Conservation (phyloP, 2,888 invertebrate genomes). For the Stramonita haemastoma region DNA sequence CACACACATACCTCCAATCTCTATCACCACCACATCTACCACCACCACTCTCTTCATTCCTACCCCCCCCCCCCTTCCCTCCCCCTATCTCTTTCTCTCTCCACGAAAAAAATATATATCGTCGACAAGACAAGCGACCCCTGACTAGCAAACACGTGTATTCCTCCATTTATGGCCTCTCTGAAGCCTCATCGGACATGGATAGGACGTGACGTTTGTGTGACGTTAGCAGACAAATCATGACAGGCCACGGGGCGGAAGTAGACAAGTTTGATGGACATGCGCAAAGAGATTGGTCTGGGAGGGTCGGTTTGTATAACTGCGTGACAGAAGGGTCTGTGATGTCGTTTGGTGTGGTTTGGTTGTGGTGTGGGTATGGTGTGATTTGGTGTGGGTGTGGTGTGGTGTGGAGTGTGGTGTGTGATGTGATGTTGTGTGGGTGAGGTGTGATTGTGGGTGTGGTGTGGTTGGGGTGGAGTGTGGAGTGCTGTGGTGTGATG, state of each 20-base stretch:
- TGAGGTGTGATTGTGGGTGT: no score
- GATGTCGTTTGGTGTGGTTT: no score
- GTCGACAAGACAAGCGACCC: not conserved
- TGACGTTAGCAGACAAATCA: not conserved
- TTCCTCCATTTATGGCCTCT: not conserved
- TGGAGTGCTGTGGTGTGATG: no score
- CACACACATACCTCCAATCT: not conserved
- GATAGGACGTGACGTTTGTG: conserved; percentile 17
- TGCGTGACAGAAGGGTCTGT: not conserved
- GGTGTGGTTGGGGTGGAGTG: no score
- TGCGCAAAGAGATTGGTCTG: not conserved
- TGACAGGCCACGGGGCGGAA: conserved; percentile 10
- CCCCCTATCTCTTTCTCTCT: no score
- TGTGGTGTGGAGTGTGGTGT: no score
- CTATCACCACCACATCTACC: no score
- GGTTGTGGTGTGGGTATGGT: not conserved
- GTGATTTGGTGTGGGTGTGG: no score
- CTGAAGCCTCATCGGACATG: not conserved
- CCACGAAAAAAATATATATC: no score
- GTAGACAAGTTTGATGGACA: conserved; percentile 3
- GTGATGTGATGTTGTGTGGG: no score
- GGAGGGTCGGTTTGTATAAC: not conserved
- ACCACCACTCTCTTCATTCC: no score
- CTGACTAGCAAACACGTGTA: not conserved
- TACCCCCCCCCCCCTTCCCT: no score